Evolutionary conservation across 2,888 invertebrate genomes (phyloP).

Genomic region (Euplexia lucipara): DNA sequence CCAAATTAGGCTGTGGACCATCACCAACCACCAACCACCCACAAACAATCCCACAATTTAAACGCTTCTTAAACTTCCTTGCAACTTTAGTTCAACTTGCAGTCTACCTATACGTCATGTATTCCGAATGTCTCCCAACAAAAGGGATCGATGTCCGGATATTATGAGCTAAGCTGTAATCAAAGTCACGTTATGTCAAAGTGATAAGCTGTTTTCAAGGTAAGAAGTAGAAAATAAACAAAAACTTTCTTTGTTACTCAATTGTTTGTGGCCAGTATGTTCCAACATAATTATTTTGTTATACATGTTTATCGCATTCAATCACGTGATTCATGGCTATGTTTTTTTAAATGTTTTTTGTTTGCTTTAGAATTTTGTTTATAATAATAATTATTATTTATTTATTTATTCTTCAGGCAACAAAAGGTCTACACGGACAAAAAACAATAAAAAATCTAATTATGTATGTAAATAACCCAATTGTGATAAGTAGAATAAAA

Average conservation of each 20-base stretch:
- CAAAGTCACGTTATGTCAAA: conserved; percentile 4
- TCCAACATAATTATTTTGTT: background rate
- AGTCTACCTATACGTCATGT: background rate
- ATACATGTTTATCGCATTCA: conserved; percentile 6
- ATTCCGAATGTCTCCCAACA: conserved; percentile 14
- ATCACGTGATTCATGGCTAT: background rate
- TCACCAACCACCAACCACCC: no score
- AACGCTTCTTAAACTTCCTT: no score
- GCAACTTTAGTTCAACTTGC: no score
- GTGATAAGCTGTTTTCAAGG: conserved; percentile 27
- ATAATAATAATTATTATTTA: background rate
- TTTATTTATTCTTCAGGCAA: no score
- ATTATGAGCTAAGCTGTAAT: background rate
- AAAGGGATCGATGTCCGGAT: conserved; percentile 21
- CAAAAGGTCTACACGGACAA: no score
- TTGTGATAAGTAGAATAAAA: no score
- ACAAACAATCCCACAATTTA: no score
- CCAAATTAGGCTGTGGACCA: no score
- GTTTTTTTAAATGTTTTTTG: background rate
- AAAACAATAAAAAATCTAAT: no score
- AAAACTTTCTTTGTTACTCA: background rate
- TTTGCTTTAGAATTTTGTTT: background rate
- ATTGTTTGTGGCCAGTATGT: background rate
- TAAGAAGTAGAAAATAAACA: conserved; percentile 18
- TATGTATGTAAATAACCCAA: no score